Conservation (phyloP, 2,797 vertebrate genomes). For the Halcyon badia region DNA sequence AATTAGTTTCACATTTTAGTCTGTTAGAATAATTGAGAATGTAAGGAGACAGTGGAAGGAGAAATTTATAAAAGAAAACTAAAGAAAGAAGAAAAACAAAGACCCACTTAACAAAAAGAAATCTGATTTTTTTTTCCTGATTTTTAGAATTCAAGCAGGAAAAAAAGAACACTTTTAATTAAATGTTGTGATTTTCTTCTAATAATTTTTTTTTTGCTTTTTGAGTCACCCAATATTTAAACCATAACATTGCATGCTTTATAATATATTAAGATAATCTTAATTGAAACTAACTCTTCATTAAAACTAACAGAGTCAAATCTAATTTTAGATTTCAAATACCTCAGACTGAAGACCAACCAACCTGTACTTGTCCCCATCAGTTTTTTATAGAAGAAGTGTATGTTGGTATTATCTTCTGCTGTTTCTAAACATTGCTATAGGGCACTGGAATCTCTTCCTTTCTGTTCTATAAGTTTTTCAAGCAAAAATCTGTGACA, state of each 20-base stretch:
- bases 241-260: neutral
- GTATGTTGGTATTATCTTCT: neutral
- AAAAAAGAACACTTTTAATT: neutral
- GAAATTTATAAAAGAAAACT: neutral
- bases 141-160: neutral
- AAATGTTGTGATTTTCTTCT: neutral
- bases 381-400: neutral
- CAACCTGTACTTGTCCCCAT: rapidly evolving
- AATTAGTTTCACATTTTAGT: neutral
- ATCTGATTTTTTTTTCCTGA: neutral
- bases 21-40: neutral
- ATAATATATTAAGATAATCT: neutral
- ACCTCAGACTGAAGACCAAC: neutral
- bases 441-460: neutral
- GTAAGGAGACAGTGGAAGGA: neutral
- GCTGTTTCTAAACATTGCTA: neutral
- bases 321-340: neutral
- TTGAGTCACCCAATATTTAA: neutral
- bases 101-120: neutral
- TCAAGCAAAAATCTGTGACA: neutral
- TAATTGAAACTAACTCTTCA: neutral
- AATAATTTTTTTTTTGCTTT: neutral
- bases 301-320: neutral
- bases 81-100: neutral
- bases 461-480: neutral